These are phyloP conservation scores for Abscondita cerata DNA, from an alignment of 2,888 invertebrate genomes.

Conservation along the genomic window DNA sequence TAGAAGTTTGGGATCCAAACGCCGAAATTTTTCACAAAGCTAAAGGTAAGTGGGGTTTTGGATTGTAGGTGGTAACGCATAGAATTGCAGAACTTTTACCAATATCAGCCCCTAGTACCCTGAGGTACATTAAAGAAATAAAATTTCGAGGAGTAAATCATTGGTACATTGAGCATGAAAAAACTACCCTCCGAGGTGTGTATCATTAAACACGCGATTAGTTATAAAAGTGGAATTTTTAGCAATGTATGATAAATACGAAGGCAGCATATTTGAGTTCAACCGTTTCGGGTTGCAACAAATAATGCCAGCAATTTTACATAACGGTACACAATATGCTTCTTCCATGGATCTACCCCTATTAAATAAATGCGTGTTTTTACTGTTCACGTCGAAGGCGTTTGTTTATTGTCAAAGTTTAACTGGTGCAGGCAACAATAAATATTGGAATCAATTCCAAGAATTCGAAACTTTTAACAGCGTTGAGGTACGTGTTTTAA, in stretches of 20 bases:
- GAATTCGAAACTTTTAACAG: slow-evolving; percentile 6
- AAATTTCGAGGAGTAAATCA: slow-evolving; percentile 30
- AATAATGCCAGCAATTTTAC: slow-evolving; percentile 32
- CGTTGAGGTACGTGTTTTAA: neutral
- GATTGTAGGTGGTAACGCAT: neutral
- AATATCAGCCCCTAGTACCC: neutral
- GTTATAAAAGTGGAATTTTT: neutral
- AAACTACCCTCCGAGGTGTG: neutral
- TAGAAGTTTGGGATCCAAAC: slow-evolving; percentile 29
- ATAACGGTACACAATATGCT: slow-evolving; percentile 43
- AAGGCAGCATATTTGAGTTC: slow-evolving; percentile 28
- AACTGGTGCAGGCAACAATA: neutral
- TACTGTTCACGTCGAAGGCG: slow-evolving; percentile 32
- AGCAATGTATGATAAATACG: slow-evolving; percentile 3
- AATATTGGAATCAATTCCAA: slow-evolving; percentile 1
- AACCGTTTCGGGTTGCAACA: slow-evolving; percentile 23
- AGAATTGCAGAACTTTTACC: neutral
- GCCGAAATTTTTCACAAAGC: slow-evolving; percentile 12
- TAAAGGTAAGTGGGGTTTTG: slow-evolving; percentile 9
- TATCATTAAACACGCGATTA: neutral
- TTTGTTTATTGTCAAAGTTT: slow-evolving; percentile 8
- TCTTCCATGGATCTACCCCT: slow-evolving; percentile 42
- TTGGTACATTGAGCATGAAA: slow-evolving; percentile 37
- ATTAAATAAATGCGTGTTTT: slow-evolving; percentile 42
- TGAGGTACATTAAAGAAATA: slow-evolving; percentile 27